Percentiles rank a stretch among this genome's conserved stretches.
These are phyloP conservation scores for Fragum sueziense DNA, from an alignment of 2,888 invertebrate species.

Conservation along the genomic window DNA sequence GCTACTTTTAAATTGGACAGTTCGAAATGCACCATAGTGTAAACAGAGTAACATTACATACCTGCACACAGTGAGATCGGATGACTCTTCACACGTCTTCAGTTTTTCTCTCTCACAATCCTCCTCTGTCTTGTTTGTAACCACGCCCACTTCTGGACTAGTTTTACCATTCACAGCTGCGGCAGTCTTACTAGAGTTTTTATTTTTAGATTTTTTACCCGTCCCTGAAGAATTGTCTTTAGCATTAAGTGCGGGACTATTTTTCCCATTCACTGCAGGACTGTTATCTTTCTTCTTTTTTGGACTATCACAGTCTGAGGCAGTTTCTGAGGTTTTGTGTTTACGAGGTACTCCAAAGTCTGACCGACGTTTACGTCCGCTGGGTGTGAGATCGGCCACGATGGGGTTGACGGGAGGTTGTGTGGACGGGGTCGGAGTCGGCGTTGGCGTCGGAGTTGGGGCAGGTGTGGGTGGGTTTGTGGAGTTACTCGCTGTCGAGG, in stretches of 20 bases:
- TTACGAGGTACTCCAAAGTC: conserved; percentile 57
- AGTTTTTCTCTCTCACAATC: conserved; percentile 64
- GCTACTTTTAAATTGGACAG: no score
- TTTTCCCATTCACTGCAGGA: conserved; percentile 9
- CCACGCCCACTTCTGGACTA: background rate
- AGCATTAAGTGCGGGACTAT: background rate
- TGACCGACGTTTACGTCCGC: conserved; percentile 53
- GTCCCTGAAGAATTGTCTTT: conserved; percentile 5
- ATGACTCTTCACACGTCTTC: conserved; percentile 62
- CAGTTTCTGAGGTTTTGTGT: conserved; percentile 47
- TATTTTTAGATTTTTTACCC: background rate
- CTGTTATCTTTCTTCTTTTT: conserved; percentile 38
- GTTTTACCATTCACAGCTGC: background rate
- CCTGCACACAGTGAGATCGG: conserved; percentile 74
- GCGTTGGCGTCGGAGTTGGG: conserved; percentile 11
- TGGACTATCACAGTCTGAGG: conserved; percentile 44
- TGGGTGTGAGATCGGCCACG: conserved; percentile 45
- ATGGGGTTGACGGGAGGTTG: background rate
- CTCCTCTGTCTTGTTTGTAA: conserved; percentile 8
- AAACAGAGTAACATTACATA: no score
- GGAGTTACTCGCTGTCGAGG: conserved; percentile 27
- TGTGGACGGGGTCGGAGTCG: conserved; percentile 7
- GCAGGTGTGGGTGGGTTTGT: conserved; percentile 12
- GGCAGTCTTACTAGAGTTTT: background rate
- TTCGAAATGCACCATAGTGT: no score